Base-by-base conservation (phyloP, 2,113 vertebrate species). In the Sakesphorus luctuosus region DNA sequence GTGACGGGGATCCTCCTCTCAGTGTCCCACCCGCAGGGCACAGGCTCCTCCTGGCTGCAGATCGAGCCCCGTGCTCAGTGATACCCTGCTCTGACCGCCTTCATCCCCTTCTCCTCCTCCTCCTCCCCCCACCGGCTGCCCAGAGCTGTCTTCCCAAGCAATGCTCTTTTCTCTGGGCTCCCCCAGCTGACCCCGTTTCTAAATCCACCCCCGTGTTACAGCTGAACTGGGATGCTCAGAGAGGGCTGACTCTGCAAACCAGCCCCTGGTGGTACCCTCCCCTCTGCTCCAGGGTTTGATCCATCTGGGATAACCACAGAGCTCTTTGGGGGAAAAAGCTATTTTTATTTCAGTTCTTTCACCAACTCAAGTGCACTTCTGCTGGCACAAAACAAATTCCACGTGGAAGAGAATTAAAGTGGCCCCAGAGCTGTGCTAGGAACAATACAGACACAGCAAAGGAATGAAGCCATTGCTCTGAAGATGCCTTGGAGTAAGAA, bases 301-400 rank as follows among this genome's bases (percentile, higher is more conserved):
- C 76, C 47, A 25, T 36, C 76, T 58, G 71, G 83, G 77, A 58
- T 58, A 92, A 91, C 58, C 75, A 74, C 72, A 31, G 86, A 87
- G 79, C 76, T 68, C 89, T 90, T 72, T 62, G 87, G 87, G 91
- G 92, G 62, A 80, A 80, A 75, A 59, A 87, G 56, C 69, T 92
- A 43, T 78, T 94, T 94, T 91, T 84, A 36, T 93, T 91, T 92
- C 84, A 35, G 56, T 73, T 81, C 92, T 80, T 68, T 38, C 43
- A 65, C 68, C 36, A 81, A 74, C 72, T 76, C 10, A 19, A 86
- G 68, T 2, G 2, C 35, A 12, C 74, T 92, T 74, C 75, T 86
- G 72, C 76, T 59, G 83, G 86, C 93, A 78, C 17, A 28, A 86
- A 92, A 56, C 69, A 89, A 78, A 89, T 84, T 63, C 86, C 69